These are phyloP conservation scores for Gymnoscopelus braueri DNA, from an alignment of 2,797 vertebrate species.

Conservation along the genomic window DNA sequence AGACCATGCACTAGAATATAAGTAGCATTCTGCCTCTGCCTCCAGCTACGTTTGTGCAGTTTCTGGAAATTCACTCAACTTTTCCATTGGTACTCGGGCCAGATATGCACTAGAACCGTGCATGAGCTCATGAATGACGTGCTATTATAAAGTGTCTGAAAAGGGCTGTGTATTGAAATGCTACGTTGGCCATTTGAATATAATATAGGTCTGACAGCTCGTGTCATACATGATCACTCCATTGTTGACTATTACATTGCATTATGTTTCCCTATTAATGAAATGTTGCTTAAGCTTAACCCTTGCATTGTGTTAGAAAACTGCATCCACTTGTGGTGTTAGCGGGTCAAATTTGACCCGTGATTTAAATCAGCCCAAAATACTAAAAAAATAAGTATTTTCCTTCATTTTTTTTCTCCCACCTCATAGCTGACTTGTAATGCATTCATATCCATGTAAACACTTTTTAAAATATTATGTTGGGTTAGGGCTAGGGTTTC, in stretches of 20 bases:
- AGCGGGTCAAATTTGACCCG: too few species aligned
- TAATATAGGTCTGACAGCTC: not conserved
- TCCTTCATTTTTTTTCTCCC: too few species aligned
- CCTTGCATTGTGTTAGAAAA: too few species aligned
- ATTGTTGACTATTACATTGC: not conserved
- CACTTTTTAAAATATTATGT: too few species aligned
- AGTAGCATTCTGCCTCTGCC: slow-evolving; percentile 39
- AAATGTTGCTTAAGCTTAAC: too few species aligned
- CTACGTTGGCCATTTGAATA: not conserved
- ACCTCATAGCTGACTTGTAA: too few species aligned
- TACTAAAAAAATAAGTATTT: too few species aligned
- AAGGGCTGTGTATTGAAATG: slow-evolving; percentile 12
- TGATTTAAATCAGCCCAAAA: too few species aligned
- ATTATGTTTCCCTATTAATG: not conserved
- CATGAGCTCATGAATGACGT: slow-evolving; percentile 39
- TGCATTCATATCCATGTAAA: too few species aligned
- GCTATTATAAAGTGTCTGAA: slow-evolving; percentile 30
- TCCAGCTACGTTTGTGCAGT: slow-evolving; percentile 30
- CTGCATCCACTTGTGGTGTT: too few species aligned
- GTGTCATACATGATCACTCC: not conserved
- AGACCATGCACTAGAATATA: slow-evolving; percentile 40
- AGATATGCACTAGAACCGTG: slow-evolving; percentile 39
- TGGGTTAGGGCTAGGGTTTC: too few species aligned
- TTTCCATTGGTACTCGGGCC: slow-evolving; percentile 57
- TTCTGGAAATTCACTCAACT: slow-evolving; percentile 60